Percentiles rank a stretch among this genome's conserved stretches.
These are phyloP conservation scores for Panthera leo DNA, from an alignment of 2,113 vertebrate species.

Conservation along the genomic window DNA sequence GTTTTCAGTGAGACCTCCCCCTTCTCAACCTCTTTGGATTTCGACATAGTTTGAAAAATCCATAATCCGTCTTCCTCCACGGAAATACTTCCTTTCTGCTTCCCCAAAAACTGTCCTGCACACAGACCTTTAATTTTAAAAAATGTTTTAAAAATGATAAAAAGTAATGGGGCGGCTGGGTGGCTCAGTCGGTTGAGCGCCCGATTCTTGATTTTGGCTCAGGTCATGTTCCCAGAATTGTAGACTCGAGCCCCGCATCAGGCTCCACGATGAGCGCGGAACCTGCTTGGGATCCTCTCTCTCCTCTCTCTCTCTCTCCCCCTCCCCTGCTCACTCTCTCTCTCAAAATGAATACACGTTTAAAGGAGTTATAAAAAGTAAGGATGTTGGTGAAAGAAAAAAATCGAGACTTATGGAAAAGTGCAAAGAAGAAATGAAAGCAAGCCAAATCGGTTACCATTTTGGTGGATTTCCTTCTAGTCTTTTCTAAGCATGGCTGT, in stretches of 20 bases:
- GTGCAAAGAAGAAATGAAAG: not conserved
- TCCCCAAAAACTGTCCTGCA: no score
- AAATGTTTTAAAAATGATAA: not conserved
- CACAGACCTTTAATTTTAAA: not conserved
- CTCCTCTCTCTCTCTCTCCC: no score
- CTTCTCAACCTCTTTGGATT: not conserved
- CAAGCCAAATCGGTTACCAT: not conserved
- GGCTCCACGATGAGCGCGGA: no score
- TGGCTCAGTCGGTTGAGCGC: no score
- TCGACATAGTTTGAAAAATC: not conserved
- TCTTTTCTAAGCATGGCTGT: not conserved
- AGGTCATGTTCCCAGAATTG: no score
- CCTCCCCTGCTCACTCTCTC: no score
- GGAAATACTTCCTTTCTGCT: not conserved
- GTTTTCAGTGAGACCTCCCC: not conserved
- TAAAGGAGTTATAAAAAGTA: not conserved
- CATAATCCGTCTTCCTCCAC: not conserved
- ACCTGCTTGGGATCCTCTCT: no score
- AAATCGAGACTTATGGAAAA: not conserved
- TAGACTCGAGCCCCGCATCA: no score
- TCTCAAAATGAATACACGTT: no score
- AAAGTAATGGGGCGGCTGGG: not conserved
- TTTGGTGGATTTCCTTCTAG: not conserved
- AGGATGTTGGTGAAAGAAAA: not conserved
- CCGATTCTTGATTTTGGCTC: no score